Conservation (phyloP, 2,797 vertebrate species). For the Eulemur rubriventer region DNA sequence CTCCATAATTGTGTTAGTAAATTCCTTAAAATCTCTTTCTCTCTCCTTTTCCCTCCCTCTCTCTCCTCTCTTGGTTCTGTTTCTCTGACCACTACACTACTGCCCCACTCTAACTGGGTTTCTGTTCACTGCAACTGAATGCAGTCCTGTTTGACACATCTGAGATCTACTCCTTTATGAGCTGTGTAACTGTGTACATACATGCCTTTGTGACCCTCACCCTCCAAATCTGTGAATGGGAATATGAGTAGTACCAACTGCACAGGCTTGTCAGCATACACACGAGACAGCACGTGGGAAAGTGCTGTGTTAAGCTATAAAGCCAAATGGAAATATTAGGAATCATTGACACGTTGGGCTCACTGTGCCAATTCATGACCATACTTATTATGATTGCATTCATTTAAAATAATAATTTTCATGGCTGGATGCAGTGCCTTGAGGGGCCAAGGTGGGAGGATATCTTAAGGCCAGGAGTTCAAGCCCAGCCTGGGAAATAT, state of each 20-base stretch:
- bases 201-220: neutral
- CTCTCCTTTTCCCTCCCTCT: too few species aligned
- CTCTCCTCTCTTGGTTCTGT: neutral
- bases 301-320: neutral
- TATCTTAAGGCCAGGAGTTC: neutral
- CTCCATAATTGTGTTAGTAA: neutral
- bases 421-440: neutral
- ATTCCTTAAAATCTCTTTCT: neutral
- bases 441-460: too few species aligned
- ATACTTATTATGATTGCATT: neutral
- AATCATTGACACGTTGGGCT: neutral
- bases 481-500: neutral
- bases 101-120: neutral
- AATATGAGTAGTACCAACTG: neutral
- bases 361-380: neutral
- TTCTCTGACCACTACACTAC: neutral
- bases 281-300: neutral
- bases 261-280: too few species aligned
- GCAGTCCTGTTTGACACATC: neutral
- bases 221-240: neutral
- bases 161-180: neutral
- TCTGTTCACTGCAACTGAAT: neutral
- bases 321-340: neutral
- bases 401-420: constrained; percentile 14
- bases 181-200: neutral